Percentiles rank a stretch among this genome's conserved stretches.
These are phyloP conservation scores for Sprattus sprattus DNA, from an alignment of 2,113 vertebrate genomes.

Conservation along the genomic window DNA sequence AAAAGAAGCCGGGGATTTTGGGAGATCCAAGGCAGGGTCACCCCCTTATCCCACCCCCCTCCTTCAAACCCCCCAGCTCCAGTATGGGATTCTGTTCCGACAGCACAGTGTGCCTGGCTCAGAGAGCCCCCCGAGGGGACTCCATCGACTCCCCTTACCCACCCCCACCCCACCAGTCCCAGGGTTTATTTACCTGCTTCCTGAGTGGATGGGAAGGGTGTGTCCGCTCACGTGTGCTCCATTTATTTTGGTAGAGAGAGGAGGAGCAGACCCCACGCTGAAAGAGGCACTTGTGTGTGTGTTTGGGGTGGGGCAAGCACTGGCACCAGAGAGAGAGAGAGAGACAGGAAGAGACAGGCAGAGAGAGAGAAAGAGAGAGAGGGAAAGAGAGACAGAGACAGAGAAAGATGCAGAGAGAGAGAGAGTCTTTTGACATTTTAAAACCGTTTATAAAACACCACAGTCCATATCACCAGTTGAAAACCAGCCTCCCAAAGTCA, in stretches of 20 bases:
- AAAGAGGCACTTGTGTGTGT: not conserved
- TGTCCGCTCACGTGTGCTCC: conserved; percentile 29
- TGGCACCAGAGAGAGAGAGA: too few relatives aligned
- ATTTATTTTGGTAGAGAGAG: conserved; percentile 39
- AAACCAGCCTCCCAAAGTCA: too few relatives aligned
- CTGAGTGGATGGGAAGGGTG: conserved; percentile 29
- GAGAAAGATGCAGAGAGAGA: too few relatives aligned
- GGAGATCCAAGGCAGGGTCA: conserved; percentile 29
- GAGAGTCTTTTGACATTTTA: too few relatives aligned
- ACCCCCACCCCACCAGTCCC: not conserved
- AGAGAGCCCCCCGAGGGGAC: too few relatives aligned
- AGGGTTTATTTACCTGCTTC: conserved; percentile 44
- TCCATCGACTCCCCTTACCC: too few relatives aligned
- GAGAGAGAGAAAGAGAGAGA: too few relatives aligned
- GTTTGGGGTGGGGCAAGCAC: not conserved
- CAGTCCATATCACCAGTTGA: too few relatives aligned
- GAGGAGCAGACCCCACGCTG: not conserved
- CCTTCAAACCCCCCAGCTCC: not conserved
- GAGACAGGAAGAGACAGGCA: too few relatives aligned
- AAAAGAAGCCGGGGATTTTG: conserved; percentile 40
- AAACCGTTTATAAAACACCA: too few relatives aligned
- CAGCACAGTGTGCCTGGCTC: not conserved
- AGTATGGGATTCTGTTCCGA: conserved; percentile 25
- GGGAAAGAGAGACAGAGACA: too few relatives aligned
- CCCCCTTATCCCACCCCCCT: not conserved